Conservation (phyloP, 2,888 invertebrate genomes). For the Rhingia campestris region DNA sequence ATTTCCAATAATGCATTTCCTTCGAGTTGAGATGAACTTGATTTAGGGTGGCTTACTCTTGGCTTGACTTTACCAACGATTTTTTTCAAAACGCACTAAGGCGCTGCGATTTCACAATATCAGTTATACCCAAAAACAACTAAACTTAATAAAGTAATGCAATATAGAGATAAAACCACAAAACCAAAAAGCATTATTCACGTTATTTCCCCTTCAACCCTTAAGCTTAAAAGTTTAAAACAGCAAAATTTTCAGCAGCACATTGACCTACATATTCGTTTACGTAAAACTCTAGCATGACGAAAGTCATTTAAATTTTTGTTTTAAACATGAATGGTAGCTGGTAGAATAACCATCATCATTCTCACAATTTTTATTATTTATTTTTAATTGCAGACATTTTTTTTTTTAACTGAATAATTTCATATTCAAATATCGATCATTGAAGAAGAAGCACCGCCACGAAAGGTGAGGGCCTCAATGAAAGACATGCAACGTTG, state of each 20-base stretch:
- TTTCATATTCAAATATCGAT: slow-evolving; percentile 49
- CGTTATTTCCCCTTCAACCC: background rate
- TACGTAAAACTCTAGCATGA: slow-evolving; percentile 25
- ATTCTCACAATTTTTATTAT: background rate
- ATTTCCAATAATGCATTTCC: too few relatives aligned
- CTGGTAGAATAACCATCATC: background rate
- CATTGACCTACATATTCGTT: background rate
- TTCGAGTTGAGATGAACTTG: too few relatives aligned
- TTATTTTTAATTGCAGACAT: slow-evolving; percentile 38
- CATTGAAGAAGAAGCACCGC: slow-evolving; percentile 4
- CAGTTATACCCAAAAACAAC: too few relatives aligned
- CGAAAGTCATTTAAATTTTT: slow-evolving; percentile 12
- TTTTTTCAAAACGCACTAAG: too few relatives aligned
- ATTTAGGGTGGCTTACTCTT: too few relatives aligned
- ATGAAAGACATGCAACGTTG: slow-evolving; percentile 1
- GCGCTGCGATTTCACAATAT: too few relatives aligned
- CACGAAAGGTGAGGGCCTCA: background rate
- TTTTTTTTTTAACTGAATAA: slow-evolving; percentile 37
- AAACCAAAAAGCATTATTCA: too few relatives aligned
- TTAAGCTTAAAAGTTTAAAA: background rate
- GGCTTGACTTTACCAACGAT: too few relatives aligned
- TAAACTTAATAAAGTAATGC: too few relatives aligned
- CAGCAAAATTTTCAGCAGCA: background rate
- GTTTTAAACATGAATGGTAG: background rate
- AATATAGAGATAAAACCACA: too few relatives aligned